Evolutionary conservation across 2,113 vertebrate genomes (phyloP).

Genomic region (Mohoua ochrocephala): DNA sequence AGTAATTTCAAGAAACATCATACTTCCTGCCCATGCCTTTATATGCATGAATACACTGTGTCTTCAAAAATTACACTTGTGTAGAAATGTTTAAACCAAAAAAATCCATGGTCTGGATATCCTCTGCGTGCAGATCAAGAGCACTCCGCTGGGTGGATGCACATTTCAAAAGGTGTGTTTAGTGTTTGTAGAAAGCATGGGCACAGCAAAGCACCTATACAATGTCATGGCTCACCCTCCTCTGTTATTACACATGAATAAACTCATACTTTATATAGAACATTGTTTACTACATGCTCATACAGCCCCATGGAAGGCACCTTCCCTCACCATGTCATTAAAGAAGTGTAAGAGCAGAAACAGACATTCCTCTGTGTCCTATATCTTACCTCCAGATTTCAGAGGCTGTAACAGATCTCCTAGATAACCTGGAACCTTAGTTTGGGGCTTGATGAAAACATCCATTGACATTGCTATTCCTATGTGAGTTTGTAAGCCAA

Average conservation of each 20-base stretch:
- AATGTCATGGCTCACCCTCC: not conserved
- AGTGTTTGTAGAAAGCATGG: not conserved
- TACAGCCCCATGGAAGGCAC: not conserved
- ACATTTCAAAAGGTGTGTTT: not conserved
- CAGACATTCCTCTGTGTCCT: not conserved
- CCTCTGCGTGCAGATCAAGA: not conserved
- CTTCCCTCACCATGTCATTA: not conserved
- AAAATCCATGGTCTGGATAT: not conserved
- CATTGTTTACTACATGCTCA: not conserved
- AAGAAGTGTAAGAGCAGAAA: not conserved
- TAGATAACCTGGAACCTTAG: not conserved
- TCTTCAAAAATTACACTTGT: not conserved
- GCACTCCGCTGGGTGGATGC: not conserved
- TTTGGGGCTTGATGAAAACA: not conserved
- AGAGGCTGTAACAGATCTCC: not conserved
- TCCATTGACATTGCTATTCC: not conserved
- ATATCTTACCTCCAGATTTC: not conserved
- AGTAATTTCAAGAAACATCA: not conserved
- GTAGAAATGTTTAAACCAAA: not conserved
- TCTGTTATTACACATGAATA: not conserved
- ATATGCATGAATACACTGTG: not conserved
- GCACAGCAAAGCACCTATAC: not conserved
- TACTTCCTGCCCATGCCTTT: not conserved
- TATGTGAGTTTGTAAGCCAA: not conserved
- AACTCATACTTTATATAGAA: not conserved